Evolutionary conservation across 2,888 invertebrate genomes (phyloP).

Genomic region (Brenthis ino): DNA sequence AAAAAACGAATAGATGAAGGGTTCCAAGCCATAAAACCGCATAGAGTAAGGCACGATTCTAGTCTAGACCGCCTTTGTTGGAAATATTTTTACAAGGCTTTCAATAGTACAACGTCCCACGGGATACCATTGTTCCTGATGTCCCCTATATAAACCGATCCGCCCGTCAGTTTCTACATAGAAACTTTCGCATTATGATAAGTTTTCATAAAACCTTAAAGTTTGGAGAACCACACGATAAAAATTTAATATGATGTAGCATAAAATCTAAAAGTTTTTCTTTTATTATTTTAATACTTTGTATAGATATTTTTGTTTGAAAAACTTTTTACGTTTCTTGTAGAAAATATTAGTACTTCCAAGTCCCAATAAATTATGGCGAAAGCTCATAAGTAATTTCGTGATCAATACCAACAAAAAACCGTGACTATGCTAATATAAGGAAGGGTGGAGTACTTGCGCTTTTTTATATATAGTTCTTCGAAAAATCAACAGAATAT

Average conservation of each 20-base stretch:
- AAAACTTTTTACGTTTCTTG: no score
- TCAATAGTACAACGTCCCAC: slow-evolving; percentile 58
- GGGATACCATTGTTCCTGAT: slow-evolving; percentile 59
- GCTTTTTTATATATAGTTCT: not conserved
- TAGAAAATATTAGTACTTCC: not conserved
- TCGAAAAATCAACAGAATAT: slow-evolving; percentile 14
- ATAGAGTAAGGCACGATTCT: slow-evolving; percentile 54
- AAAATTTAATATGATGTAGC: not conserved
- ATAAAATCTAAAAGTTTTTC: no score
- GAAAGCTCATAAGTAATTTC: not conserved
- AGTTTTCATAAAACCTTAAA: slow-evolving; percentile 6
- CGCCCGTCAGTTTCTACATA: slow-evolving; percentile 30
- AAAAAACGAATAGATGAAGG: slow-evolving; percentile 21
- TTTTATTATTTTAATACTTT: no score
- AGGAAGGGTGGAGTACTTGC: not conserved
- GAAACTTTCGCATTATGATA: slow-evolving; percentile 20
- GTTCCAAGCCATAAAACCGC: slow-evolving; percentile 40
- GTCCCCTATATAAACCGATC: slow-evolving; percentile 31
- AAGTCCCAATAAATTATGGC: not conserved
- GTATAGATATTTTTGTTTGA: no score
- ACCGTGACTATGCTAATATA: slow-evolving; percentile 6
- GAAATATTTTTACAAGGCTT: slow-evolving; percentile 59
- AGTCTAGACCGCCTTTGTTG: slow-evolving; percentile 63
- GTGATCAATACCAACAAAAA: slow-evolving; percentile 8
- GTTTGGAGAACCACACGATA: not conserved